phyloP scores from a whole-genome alignment of 2,797 vertebrate genomes.

The Coccyzus lansbergi region DNA sequence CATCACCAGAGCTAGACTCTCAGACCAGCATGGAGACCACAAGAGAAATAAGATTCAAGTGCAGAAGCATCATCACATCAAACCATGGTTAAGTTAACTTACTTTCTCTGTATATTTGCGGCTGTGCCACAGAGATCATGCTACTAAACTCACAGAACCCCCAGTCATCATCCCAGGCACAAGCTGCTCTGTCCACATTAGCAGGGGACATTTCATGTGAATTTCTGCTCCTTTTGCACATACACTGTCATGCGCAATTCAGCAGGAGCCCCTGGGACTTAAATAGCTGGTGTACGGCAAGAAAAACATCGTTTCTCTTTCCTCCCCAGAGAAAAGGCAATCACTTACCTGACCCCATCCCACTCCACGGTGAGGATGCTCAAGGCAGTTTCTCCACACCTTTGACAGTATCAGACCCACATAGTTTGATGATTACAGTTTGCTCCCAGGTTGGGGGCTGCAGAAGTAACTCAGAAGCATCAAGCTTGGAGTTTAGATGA shows the following conservation, averaged over 20 bases:
- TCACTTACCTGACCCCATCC: background rate
- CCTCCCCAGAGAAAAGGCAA: background rate
- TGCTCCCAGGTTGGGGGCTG: background rate
- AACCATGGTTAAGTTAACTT: background rate
- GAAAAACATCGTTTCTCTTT: background rate
- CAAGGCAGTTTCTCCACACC: background rate
- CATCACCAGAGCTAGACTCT: background rate
- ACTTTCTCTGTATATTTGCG: background rate
- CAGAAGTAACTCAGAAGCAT: background rate
- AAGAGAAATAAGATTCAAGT: background rate
- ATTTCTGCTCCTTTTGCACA: background rate
- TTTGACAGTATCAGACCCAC: background rate
- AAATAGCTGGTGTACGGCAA: background rate
- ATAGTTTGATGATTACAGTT: background rate
- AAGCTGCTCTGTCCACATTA: background rate
- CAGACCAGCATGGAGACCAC: background rate
- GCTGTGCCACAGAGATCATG: background rate
- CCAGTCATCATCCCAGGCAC: background rate
- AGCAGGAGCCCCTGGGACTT: background rate
- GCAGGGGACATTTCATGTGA: background rate
- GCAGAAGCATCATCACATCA: background rate
- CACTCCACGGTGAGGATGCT: background rate
- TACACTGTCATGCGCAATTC: accelerated
- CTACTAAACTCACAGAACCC: background rate
- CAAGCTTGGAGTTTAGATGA: background rate